Evolutionary conservation across 2,797 vertebrate species (phyloP).

Genomic region (Hypotaenidia philippensis): DNA sequence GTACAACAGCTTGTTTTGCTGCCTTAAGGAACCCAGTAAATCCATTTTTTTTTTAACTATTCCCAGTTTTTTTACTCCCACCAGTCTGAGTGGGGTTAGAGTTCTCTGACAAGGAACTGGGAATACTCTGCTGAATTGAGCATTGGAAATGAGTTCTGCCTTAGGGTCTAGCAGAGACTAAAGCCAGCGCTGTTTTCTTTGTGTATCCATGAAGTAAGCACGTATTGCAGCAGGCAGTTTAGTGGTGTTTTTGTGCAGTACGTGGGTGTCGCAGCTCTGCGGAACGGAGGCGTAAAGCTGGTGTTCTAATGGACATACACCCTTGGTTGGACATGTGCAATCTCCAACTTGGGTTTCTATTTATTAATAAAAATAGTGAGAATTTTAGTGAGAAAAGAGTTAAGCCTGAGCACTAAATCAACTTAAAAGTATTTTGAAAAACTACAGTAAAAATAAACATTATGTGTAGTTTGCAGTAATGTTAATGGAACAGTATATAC

Average conservation of each 20-base stretch:
- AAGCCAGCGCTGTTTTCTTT: not conserved
- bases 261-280: fast-evolving
- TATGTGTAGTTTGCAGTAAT: not conserved
- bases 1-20: not conserved
- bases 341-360: not conserved
- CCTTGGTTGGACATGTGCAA: not conserved
- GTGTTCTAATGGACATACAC: not conserved
- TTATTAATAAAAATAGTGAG: not conserved
- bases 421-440: not conserved
- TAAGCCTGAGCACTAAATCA: not conserved
- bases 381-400: not conserved
- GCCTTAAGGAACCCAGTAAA: not conserved
- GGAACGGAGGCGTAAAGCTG: not conserved
- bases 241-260: not conserved
- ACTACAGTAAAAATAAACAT: not conserved
- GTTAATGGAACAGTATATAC: not conserved
- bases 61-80: not conserved
- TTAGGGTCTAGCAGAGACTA: not conserved
- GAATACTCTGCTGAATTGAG: not conserved
- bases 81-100: not conserved
- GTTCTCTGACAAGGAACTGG: not conserved
- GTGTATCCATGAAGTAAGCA: not conserved
- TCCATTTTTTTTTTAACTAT: not conserved
- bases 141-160: not conserved
- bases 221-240: not conserved